Evolutionary conservation across 1,140 invertebrate species (phyloP).

Genomic region (Drosophila serrata): DNA sequence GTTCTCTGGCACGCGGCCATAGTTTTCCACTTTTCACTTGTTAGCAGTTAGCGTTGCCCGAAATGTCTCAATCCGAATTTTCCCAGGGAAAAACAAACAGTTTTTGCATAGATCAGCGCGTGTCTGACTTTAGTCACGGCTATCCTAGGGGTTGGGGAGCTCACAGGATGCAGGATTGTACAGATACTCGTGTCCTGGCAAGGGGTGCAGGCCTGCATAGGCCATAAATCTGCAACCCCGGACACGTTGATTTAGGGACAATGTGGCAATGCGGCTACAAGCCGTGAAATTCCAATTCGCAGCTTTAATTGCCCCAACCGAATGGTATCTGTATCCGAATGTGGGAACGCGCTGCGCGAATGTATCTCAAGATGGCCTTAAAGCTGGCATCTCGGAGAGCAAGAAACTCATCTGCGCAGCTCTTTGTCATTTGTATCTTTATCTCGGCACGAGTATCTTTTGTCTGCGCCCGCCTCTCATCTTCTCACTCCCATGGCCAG

Average conservation of each 20-base stretch:
- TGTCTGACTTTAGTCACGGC: conserved; percentile 66
- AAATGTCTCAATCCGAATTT: conserved; percentile 51
- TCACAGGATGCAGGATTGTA: conserved; percentile 4
- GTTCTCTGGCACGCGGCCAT: conserved; percentile 59
- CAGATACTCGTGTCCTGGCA: neutral
- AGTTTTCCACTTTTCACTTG: conserved; percentile 70
- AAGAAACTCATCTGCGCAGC: conserved; percentile 69
- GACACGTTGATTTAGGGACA: conserved; percentile 75
- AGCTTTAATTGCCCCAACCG: conserved; percentile 65
- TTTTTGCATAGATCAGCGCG: conserved; percentile 69
- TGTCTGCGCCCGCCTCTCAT: conserved; percentile 22
- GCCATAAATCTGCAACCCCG: conserved; percentile 61
- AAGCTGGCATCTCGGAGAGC: conserved; percentile 19
- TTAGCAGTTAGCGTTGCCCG: conserved; percentile 23
- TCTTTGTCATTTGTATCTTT: conserved; percentile 69
- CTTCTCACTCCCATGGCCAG: neutral
- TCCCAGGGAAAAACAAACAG: conserved; percentile 58
- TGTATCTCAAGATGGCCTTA: conserved; percentile 28
- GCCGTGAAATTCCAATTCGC: conserved; percentile 56
- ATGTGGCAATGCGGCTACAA: conserved; percentile 80
- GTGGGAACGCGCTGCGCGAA: conserved; percentile 40
- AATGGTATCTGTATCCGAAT: conserved; percentile 11
- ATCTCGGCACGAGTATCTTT: conserved; percentile 48
- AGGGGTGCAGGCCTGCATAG: conserved; percentile 44
- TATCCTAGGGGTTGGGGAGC: neutral